Evolutionary conservation across 1,140 invertebrate species (phyloP), one percentile per base, ranked within the genome.

Genomic region (Pseudomyrmex dendroicus): DNA sequence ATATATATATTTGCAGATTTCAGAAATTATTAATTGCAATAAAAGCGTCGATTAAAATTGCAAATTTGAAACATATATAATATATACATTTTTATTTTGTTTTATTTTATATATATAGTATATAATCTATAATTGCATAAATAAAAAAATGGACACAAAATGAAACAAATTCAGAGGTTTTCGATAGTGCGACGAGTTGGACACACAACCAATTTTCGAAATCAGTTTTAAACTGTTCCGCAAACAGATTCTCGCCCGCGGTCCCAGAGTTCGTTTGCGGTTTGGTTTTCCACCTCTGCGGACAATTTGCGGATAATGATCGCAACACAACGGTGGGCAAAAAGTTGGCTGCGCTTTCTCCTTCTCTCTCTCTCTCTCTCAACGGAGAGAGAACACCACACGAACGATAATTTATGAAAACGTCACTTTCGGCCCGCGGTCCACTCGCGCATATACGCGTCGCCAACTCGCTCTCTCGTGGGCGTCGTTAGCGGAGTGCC

Each of bases 391-490:
- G 46, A 9, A 59, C 7, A 20, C 17, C 25, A 13, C 35, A 73
- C 63, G 61, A 50, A 74, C 76, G 70, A 74, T 86, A 86, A 86
- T 86, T 86, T 80, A 80, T 80, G 76, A 80, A 80, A 72, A 59
- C 84, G 84, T 73, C 70, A 72, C 84, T 73, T 82, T 86, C 78
- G 78, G 50, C 68, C 0, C 70, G 56, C 63, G 44, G 76, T 50
- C 20, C 35, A 48, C 15, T 83, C n/a, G 57, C 56, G 72, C 63
- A 50, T 56, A 17, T 52, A 15, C 8, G 35, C 68, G 63, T 86
- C 72, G 85, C 80, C 35, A 13, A 57, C 62, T 35, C 35, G 48
- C 35, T 13, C 61, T 83, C 85, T 86, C 85, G 35, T 48, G 64
- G 63, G 72, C 66, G 82, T 84, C 85, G 66, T 82, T 87, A 87